Base-by-base conservation (phyloP, 2,113 vertebrate genomes). In the Aepyceros melampus region DNA sequence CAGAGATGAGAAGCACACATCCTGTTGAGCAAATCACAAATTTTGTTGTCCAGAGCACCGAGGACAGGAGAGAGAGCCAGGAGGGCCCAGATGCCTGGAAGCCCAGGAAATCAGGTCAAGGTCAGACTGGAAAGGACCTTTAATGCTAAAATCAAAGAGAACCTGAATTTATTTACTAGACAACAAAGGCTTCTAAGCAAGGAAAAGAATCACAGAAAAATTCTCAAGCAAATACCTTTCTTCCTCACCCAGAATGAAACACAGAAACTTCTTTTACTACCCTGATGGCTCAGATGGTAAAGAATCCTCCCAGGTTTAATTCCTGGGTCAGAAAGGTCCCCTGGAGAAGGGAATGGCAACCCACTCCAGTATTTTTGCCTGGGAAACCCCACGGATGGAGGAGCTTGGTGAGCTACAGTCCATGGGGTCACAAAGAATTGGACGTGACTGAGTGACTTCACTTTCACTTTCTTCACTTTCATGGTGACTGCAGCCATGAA, bases 1-100 rank as follows among this genome's bases (percentile, higher is more conserved):
- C 7, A 36, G 53, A 36, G 3, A 29, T 10, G 27, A 0, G 21
- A 53, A 62, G 13, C 2, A 11, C 25, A 1, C 3, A 14, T 15
- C 7, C 49, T 27, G 40, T 9, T 23, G 19, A 23, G 43, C 21
- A 15, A 1, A 60, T 8, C 2, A 14, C 23, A 36, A 47, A 19
- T 11, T 40, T 43, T 43, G 1, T 64, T 29, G 12, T 3, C 27
- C 76, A 55, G 62, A 31, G 2, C 40, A 0, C 15, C 14, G 23
- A 23, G 36, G 45, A 45, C n/a, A 45, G 33, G 31, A 27, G 21
- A 27, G 21, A 71, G 67, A 40, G 21, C 29, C n/a, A 11, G n/a
- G 8, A 49, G 23, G 1, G 11, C 11, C 36, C 2, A 2, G 60
- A 40, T 27, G 27, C 1, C 3, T 81, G 29, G 21, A 23, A 23